Evolutionary conservation across 2,797 vertebrate species (phyloP).

Genomic region (Mormyrus hasselquistii): DNA sequence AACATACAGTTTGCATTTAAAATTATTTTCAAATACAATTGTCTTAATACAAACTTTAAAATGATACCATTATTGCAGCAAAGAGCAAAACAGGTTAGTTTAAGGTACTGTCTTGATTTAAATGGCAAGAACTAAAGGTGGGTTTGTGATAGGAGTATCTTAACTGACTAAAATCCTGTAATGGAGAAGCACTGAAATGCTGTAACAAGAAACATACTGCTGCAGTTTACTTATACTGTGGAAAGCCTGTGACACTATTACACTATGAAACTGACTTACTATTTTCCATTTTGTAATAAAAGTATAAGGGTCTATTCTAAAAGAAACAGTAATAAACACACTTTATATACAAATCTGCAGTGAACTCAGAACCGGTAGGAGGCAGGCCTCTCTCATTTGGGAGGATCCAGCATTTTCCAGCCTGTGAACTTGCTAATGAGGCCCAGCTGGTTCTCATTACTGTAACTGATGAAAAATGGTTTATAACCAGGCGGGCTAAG

Average conservation of each 20-base stretch:
- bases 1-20: neutral
- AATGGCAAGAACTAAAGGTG: neutral
- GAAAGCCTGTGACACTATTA: neutral
- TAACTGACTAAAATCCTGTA: neutral
- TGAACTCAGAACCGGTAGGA: neutral
- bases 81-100: neutral
- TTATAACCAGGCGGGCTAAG: neutral
- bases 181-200: neutral
- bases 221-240: neutral
- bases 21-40: neutral
- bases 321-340: neutral
- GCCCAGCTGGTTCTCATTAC: slow-evolving; percentile 1
- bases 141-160: neutral
- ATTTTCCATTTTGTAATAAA: slow-evolving; percentile 5
- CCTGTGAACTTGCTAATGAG: slow-evolving; percentile 1
- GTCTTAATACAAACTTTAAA: neutral
- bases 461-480: slow-evolving; percentile 1
- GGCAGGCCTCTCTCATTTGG: neutral
- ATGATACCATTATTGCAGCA: neutral
- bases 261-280: neutral
- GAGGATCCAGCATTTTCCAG: slow-evolving; percentile 10
- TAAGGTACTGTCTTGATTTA: neutral
- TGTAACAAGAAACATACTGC: neutral
- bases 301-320: neutral
- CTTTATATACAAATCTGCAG: neutral